Conservation (phyloP, 2,888 invertebrate species). For the Hemistola chrysoprasaria region DNA sequence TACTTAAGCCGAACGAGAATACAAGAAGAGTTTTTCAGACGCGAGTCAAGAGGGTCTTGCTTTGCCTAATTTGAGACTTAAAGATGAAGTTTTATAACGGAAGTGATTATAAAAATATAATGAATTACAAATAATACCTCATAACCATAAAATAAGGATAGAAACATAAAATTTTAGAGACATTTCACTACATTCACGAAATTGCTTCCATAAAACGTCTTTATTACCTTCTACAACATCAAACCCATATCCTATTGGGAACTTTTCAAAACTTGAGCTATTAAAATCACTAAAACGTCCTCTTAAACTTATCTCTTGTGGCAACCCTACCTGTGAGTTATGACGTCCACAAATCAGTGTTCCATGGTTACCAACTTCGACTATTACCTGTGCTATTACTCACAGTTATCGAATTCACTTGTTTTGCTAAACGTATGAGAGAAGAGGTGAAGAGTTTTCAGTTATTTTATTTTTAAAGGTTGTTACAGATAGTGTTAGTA, state of each 20-base stretch:
- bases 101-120: no score
- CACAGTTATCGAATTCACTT: slow-evolving; percentile 6
- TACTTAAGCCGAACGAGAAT: no score
- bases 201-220: not conserved
- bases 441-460: not conserved
- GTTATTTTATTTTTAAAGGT: no score
- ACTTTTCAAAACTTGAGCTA: not conserved
- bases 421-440: no score
- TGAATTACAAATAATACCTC: no score
- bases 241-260: not conserved
- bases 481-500: no score
- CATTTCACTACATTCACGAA: not conserved
- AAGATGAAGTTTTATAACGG: no score
- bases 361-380: slow-evolving; percentile 30
- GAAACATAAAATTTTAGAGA: no score
- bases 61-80: no score
- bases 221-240: not conserved
- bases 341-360: slow-evolving; percentile 47
- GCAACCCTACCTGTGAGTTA: slow-evolving; percentile 40
- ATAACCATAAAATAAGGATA: no score
- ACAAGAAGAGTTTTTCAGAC: no score
- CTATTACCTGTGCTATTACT: slow-evolving; percentile 32
- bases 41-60: no score
- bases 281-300: not conserved
- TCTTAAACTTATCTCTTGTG: slow-evolving; percentile 16